Evolutionary conservation across 2,888 invertebrate genomes (phyloP).

Genomic region (Phortica magna): DNA sequence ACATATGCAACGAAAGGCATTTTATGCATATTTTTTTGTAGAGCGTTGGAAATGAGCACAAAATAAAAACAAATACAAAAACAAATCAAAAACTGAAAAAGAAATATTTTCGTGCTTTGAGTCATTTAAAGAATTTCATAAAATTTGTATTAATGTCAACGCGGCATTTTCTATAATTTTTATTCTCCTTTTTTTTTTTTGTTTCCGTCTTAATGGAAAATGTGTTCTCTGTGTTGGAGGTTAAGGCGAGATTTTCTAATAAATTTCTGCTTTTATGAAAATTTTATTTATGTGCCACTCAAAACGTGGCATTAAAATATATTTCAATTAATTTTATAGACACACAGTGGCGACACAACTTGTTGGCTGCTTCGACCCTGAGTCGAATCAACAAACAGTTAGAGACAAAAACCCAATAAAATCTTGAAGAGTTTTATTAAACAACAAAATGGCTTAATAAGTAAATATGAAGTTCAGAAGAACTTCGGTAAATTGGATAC

Average conservation of each 20-base stretch:
- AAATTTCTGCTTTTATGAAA: slow-evolving; percentile 2
- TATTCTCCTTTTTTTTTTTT: background rate
- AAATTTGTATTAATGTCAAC: slow-evolving; percentile 33
- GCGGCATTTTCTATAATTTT: slow-evolving; percentile 15
- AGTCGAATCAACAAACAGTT: background rate
- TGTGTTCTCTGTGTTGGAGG: background rate
- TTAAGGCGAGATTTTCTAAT: background rate
- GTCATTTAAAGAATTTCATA: slow-evolving; percentile 7
- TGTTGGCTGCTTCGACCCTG: background rate
- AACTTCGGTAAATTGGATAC: too few species aligned
- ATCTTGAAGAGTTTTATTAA: too few species aligned
- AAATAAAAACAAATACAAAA: too few species aligned
- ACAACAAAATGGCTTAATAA: too few species aligned
- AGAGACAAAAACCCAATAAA: background rate
- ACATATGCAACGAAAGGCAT: slow-evolving; percentile 18
- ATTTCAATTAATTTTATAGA: slow-evolving; percentile 24
- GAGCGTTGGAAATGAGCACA: background rate
- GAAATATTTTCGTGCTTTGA: background rate
- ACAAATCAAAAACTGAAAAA: background rate
- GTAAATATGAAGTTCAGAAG: too few species aligned
- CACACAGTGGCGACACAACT: background rate
- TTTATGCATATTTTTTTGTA: background rate
- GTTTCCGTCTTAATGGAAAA: slow-evolving; percentile 26
- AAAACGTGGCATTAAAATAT: slow-evolving; percentile 19
- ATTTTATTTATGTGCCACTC: slow-evolving; percentile 21